Percentiles rank a stretch among this genome's conserved stretches.
Conservation (phyloP, 2,113 vertebrate species). For the Drymodes brunneopygia region DNA sequence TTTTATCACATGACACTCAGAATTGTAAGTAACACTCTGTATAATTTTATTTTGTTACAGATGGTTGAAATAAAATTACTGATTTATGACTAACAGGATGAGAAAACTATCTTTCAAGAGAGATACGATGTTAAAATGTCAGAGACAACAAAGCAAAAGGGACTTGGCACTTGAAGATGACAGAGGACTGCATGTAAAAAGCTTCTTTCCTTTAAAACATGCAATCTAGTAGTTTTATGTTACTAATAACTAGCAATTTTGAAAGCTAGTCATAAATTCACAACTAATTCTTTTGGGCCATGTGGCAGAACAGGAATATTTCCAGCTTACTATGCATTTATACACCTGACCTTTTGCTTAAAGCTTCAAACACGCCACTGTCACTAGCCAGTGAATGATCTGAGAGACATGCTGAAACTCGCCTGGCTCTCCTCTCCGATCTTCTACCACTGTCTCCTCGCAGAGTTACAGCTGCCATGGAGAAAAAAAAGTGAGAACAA, state of each 20-base stretch:
- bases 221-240: not conserved
- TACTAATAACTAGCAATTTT: not conserved
- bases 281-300: not conserved
- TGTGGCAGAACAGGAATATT: conserved; percentile 43
- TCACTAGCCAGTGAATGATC: conserved; percentile 95
- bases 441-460: conserved; percentile 85
- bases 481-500: not conserved
- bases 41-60: not conserved
- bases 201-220: not conserved
- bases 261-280: not conserved
- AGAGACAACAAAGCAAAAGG: not conserved
- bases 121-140: not conserved
- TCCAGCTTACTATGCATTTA: conserved; percentile 40
- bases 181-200: not conserved
- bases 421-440: conserved; percentile 82
- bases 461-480: conserved; percentile 82
- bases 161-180: not conserved
- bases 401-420: conserved; percentile 87
- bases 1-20: not conserved
- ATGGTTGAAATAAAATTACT: not conserved
- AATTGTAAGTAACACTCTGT: not conserved
- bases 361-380: conserved; percentile 96
- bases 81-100: not conserved
- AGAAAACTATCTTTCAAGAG: not conserved
- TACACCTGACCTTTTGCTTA: conserved; percentile 86